Percentiles rank a stretch among this genome's conserved stretches.
These are phyloP conservation scores for Gallinago paraguaiae DNA, from an alignment of 2,113 vertebrate genomes.

Conservation along the genomic window DNA sequence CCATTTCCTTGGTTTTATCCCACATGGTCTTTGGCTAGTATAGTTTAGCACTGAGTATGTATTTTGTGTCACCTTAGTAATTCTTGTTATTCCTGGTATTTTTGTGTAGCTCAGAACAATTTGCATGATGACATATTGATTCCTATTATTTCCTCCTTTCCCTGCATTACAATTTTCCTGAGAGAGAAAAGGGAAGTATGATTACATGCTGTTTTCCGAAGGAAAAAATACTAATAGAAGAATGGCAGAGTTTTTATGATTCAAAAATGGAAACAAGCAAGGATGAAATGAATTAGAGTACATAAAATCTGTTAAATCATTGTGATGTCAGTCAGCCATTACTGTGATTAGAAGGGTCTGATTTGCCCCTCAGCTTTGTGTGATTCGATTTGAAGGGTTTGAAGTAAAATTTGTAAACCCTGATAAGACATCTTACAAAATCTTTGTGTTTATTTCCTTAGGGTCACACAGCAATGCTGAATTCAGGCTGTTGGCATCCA, in stretches of 20 bases:
- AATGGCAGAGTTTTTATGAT: neutral
- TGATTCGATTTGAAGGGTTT: neutral
- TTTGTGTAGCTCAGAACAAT: neutral
- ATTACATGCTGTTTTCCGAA: neutral
- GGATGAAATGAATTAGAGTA: neutral
- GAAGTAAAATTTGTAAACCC: neutral
- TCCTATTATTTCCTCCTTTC: neutral
- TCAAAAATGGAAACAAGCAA: neutral
- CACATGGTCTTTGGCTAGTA: neutral
- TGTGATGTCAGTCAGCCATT: neutral
- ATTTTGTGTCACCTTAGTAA: neutral
- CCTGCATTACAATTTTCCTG: neutral
- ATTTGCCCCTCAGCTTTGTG: neutral
- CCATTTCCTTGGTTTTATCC: neutral
- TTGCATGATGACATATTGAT: neutral
- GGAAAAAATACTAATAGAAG: neutral
- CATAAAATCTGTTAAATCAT: neutral
- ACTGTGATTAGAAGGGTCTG: neutral
- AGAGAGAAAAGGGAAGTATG: neutral
- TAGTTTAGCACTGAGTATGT: neutral
- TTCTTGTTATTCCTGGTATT: neutral
- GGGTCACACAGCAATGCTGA: slow-evolving; percentile 98
- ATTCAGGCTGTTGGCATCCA: slow-evolving; percentile 95
- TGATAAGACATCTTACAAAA: neutral
- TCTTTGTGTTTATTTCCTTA: slow-evolving; percentile 59